phyloP scores from a whole-genome alignment of 2,797 vertebrate genomes.

The Brotula barbata region DNA sequence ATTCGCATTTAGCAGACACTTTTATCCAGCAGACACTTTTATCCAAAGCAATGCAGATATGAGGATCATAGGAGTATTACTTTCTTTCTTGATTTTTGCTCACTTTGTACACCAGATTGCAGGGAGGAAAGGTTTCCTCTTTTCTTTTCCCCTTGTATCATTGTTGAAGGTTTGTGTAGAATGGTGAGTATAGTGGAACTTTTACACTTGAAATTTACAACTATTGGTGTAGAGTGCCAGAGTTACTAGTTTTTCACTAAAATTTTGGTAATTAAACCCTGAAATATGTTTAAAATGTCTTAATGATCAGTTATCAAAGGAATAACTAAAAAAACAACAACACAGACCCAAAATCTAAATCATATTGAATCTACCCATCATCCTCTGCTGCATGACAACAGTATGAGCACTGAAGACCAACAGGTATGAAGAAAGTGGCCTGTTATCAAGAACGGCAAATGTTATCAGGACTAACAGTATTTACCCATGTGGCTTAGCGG shows the following conservation, averaged over 20 bases:
- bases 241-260: not conserved
- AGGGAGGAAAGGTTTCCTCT: slow-evolving; percentile 9
- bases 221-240: not conserved
- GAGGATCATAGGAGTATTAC: too few species aligned
- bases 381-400: not conserved
- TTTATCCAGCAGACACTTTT: too few species aligned
- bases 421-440: slow-evolving; percentile 1
- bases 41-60: too few species aligned
- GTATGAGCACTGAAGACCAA: not conserved
- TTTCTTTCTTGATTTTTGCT: too few species aligned
- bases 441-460: slow-evolving; percentile 2
- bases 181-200: not conserved
- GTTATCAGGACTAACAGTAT: slow-evolving; percentile 3
- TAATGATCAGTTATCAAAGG: too few species aligned
- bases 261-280: not conserved
- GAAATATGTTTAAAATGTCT: not conserved
- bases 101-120: too few species aligned
- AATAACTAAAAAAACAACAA: not conserved
- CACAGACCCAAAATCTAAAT: not conserved
- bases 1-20: too few species aligned
- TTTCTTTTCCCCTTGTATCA: not conserved
- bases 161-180: not conserved
- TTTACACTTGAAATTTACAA: not conserved
- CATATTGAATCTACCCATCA: not conserved
- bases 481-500: not conserved